These are phyloP conservation scores for Cephalotes varians DNA, from an alignment of 2,888 invertebrate genomes.

Conservation along the genomic window DNA sequence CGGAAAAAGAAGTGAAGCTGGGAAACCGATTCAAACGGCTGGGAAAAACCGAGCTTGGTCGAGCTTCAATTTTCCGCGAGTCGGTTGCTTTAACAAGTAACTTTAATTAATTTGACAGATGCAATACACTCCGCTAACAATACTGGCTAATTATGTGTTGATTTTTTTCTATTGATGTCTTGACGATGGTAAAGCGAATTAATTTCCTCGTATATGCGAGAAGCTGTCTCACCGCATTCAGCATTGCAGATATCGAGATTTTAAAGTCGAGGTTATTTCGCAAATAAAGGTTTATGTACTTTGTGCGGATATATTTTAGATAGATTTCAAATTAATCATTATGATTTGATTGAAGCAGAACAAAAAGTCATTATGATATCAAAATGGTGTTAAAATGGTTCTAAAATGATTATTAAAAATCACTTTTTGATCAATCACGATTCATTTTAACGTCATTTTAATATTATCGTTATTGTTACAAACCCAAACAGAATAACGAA, in stretches of 20 bases:
- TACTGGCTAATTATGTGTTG: constrained; percentile 10
- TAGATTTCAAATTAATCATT: neutral
- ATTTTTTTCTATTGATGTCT: neutral
- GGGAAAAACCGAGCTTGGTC: neutral
- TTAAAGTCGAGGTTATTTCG: neutral
- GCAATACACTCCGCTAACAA: neutral
- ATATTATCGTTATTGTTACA: too few species aligned
- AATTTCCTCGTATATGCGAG: neutral
- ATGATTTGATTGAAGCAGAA: too few species aligned
- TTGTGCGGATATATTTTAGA: neutral
- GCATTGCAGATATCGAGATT: neutral
- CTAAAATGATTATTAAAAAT: too few species aligned
- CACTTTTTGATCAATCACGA: too few species aligned
- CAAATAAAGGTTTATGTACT: neutral
- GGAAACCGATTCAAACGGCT: neutral
- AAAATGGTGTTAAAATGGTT: too few species aligned
- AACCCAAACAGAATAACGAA: too few species aligned
- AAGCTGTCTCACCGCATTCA: neutral
- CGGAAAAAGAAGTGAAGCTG: neutral
- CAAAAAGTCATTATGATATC: too few species aligned
- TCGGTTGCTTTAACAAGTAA: neutral
- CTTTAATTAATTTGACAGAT: constrained; percentile 28
- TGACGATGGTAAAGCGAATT: neutral
- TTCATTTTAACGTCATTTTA: too few species aligned
- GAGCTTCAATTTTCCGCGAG: neutral